phyloP scores from a whole-genome alignment of 2,888 invertebrate genomes.

The Caenorhabditis angaria region DNA sequence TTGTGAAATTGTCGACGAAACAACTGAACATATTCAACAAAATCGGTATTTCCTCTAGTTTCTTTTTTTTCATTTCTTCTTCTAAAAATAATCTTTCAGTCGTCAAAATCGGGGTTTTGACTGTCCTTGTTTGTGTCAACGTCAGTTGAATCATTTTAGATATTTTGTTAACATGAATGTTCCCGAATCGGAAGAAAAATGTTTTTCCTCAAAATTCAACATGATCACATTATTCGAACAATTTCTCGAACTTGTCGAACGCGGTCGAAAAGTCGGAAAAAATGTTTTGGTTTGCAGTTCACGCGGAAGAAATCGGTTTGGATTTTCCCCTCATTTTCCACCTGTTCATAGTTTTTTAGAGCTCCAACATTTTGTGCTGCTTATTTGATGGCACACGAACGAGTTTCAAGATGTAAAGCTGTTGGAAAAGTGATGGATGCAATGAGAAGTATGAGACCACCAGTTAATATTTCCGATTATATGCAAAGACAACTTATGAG shows the following conservation, averaged over 20 bases:
- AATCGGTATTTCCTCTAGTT: conserved; percentile 19
- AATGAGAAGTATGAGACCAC: conserved; percentile 63
- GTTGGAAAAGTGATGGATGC: conserved; percentile 53
- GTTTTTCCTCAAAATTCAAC: conserved; percentile 40
- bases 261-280: conserved; percentile 49
- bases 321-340: not conserved
- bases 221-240: conserved; percentile 45
- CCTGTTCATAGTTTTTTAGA: conserved; percentile 23
- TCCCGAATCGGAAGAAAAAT: conserved; percentile 49
- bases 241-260: conserved; percentile 58
- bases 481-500: conserved; percentile 67
- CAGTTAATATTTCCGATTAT: conserved; percentile 64
- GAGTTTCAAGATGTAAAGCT: conserved; percentile 58
- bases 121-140: conserved; percentile 64
- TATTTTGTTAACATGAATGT: conserved; percentile 59
- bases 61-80: not conserved
- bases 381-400: conserved; percentile 62
- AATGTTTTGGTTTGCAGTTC: conserved; percentile 66
- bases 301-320: conserved; percentile 60
- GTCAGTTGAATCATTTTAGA: conserved; percentile 59
- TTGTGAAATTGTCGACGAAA: conserved; percentile 73
- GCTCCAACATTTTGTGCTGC: conserved; percentile 69
- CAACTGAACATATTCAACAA: conserved; percentile 27
- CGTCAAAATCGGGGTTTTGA: conserved; percentile 50
- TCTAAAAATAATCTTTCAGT: conserved; percentile 12